Evolutionary conservation across 2,797 vertebrate species (phyloP).

Genomic region (Triplophysa yarkandensis): DNA sequence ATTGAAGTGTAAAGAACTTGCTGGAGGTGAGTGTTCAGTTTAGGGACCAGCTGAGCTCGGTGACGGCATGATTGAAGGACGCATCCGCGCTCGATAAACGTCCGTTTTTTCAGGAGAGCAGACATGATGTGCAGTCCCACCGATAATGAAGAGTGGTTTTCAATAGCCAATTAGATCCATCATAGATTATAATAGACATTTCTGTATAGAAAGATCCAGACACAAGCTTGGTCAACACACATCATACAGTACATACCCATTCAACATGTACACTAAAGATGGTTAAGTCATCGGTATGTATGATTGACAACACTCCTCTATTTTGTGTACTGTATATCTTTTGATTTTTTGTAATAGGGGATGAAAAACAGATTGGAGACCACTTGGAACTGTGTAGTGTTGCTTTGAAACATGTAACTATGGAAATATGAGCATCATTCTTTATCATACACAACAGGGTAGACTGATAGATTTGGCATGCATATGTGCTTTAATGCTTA

Average conservation of each 20-base stretch:
- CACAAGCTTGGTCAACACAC: conserved; percentile 14
- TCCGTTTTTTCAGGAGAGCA: conserved; percentile 70
- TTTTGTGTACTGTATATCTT: too few species aligned
- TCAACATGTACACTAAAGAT: too few species aligned
- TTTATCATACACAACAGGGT: neutral
- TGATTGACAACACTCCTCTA: too few species aligned
- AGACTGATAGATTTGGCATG: neutral
- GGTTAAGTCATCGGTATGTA: too few species aligned
- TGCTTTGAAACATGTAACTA: neutral
- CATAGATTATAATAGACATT: conserved; percentile 9
- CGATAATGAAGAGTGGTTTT: conserved; percentile 79
- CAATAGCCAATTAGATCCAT: conserved; percentile 71
- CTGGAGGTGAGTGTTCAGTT: conserved; percentile 24
- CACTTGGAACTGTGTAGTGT: too few species aligned
- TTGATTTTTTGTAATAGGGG: neutral
- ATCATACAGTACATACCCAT: neutral
- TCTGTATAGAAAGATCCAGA: conserved; percentile 9
- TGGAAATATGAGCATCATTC: neutral
- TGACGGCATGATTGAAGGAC: conserved; percentile 50
- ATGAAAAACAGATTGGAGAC: neutral
- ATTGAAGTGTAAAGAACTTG: conserved; percentile 18
- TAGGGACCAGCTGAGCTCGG: conserved; percentile 22
- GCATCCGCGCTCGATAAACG: conserved; percentile 75
- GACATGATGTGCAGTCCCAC: conserved; percentile 76
- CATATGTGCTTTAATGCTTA: neutral